A percentile compares a stretch with the other conserved stretches of the same genome.
phyloP scores from a whole-genome alignment of 2,113 vertebrate genomes.

The Fregetta grallaria region DNA sequence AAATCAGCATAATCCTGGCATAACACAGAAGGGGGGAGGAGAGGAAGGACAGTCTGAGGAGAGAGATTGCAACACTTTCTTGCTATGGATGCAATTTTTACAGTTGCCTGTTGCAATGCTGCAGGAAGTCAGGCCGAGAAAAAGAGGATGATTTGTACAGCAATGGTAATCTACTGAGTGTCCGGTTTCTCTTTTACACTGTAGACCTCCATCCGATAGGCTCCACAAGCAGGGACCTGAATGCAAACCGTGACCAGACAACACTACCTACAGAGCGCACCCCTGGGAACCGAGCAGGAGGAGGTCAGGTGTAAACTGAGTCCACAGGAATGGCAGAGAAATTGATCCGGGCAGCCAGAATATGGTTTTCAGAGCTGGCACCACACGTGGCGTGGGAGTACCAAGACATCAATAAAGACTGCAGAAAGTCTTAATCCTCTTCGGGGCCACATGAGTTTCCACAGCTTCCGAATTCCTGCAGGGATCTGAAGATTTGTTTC shows the following conservation, averaged over 20 bases:
- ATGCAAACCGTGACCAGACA: neutral
- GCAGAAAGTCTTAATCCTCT: neutral
- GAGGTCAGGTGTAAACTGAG: fast-evolving
- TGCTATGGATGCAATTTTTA: neutral
- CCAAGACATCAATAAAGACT: fast-evolving
- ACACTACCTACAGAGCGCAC: neutral
- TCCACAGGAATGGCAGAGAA: neutral
- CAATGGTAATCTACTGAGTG: neutral
- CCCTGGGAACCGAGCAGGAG: neutral
- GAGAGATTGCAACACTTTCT: neutral
- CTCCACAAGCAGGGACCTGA: neutral
- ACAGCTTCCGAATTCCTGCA: neutral
- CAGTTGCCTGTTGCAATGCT: neutral
- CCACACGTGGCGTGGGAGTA: fast-evolving
- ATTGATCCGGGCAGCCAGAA: fast-evolving
- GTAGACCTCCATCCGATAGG: neutral
- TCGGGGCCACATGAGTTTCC: neutral
- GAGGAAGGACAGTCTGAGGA: neutral
- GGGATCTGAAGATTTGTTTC: neutral
- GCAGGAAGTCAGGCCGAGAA: neutral
- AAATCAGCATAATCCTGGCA: neutral
- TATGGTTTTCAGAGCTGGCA: neutral
- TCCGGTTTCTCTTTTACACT: neutral
- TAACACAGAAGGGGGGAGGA: neutral
- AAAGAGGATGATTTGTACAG: neutral